A percentile compares a stretch with the other conserved stretches of the same genome.
Conservation (phyloP, 1,140 invertebrate species). For the Lepeophtheirus salmonis region DNA sequence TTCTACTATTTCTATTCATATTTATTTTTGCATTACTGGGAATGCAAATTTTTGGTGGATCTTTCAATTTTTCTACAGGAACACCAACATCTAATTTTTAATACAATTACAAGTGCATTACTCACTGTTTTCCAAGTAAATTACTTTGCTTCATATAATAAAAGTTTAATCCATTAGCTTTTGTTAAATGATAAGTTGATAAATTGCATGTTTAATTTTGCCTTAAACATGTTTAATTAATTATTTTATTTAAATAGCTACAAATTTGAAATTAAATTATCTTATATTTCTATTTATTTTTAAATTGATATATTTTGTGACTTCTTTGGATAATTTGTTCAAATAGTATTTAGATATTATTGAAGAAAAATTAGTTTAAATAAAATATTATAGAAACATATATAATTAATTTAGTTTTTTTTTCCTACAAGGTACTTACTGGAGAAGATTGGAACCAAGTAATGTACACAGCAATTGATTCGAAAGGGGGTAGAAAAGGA, state of each 20-base stretch:
- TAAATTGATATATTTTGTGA: not conserved
- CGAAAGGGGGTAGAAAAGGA: slow-evolving; percentile 36
- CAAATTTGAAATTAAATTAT: no score
- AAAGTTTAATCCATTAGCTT: no score
- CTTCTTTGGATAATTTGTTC: not conserved
- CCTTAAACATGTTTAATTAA: no score
- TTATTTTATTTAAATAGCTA: no score
- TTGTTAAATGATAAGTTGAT: no score
- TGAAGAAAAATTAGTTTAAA: no score
- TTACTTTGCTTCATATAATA: slow-evolving; percentile 29
- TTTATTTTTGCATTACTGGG: slow-evolving; percentile 10
- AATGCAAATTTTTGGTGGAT: slow-evolving; percentile 86
- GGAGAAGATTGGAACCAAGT: slow-evolving; percentile 99
- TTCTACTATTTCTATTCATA: slow-evolving; percentile 56
- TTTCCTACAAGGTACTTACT: slow-evolving; percentile 64
- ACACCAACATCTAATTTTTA: slow-evolving; percentile 95
- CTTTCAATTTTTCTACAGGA: slow-evolving; percentile 87
- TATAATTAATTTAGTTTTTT: not conserved
- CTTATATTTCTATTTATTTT: no score
- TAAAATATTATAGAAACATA: no score
- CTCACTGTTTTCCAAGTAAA: slow-evolving; percentile 94
- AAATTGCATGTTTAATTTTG: no score
- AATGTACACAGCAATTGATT: slow-evolving; percentile 96
- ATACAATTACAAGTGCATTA: slow-evolving; percentile 96
- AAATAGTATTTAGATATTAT: not conserved